These are phyloP conservation scores for Bujurquina vittata DNA, from an alignment of 2,113 vertebrate species.

Conservation along the genomic window DNA sequence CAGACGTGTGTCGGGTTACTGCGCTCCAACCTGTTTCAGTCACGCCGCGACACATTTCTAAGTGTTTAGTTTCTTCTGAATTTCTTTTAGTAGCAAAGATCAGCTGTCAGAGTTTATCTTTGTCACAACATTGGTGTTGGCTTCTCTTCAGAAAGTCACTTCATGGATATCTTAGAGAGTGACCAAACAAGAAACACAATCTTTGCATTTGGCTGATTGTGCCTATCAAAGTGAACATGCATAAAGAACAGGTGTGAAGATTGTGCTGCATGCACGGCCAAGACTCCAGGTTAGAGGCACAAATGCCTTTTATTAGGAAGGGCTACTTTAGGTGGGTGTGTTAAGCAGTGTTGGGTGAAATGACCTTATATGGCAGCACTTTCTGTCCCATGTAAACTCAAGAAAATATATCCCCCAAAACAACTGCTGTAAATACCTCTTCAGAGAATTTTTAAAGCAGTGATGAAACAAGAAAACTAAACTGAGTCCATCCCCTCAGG, in stretches of 20 bases:
- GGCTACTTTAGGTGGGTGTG: not conserved
- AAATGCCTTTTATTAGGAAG: slow-evolving; percentile 27
- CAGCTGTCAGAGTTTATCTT: slow-evolving; percentile 56
- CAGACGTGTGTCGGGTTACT: not conserved
- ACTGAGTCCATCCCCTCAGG: slow-evolving; percentile 19
- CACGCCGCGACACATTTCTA: not conserved
- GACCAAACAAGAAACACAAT: slow-evolving; percentile 14
- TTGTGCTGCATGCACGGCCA: not conserved
- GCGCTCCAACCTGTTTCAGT: not conserved
- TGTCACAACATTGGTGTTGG: slow-evolving; percentile 60
- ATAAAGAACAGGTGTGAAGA: slow-evolving; percentile 27
- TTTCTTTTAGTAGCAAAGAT: slow-evolving; percentile 36
- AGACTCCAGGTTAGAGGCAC: not conserved
- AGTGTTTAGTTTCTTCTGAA: slow-evolving; percentile 18
- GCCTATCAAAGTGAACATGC: not conserved
- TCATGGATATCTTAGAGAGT: slow-evolving; percentile 35
- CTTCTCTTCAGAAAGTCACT: slow-evolving; percentile 43
- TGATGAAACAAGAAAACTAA: slow-evolving; percentile 52
- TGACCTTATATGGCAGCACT: slow-evolving; percentile 65
- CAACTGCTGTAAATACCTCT: slow-evolving; percentile 44
- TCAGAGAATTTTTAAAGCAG: slow-evolving; percentile 52
- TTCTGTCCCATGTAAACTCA: slow-evolving; percentile 31
- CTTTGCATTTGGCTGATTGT: not conserved
- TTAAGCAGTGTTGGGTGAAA: slow-evolving; percentile 21
- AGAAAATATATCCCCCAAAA: slow-evolving; percentile 56